Base-by-base conservation (phyloP, 2,888 invertebrate genomes). In the Hirtodrosophila trivittata region DNA sequence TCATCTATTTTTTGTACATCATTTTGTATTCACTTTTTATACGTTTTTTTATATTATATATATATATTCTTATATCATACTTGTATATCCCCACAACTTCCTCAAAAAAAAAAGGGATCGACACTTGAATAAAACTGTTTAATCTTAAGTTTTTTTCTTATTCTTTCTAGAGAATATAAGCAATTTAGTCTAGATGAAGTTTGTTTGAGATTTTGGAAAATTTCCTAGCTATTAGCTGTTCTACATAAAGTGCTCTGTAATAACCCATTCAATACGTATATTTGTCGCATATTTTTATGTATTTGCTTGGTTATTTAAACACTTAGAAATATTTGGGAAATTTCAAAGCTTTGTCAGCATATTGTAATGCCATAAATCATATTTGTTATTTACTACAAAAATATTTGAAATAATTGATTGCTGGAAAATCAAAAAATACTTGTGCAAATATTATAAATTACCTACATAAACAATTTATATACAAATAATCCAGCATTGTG, bases 391-490 rank as follows among this genome's bases (percentile, higher is more conserved):
- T n/a, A n/a, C n/a, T 7, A 26, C n/a, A 8, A 0, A 54, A 28
- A 30, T 14, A 35, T 35, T 3, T 28, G 28, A 5, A 39, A 50
- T 41, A 59, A 57, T 32, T 10, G 28, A 37, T 41, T 37, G 21
- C 12, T 45, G 10, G 18, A 32, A 33, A 21, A 43, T 49, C 37
- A 13, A 54, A 54, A 60, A 67, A 63, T 66, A 35, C 51, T 50
- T 51, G 35, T 43, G 39, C 54, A 67, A 74, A 76, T 78, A 55
- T 47, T 68, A 78, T 66, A 78, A 82, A 78, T 78, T 57, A 63
- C 67, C 46, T 43, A 60, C 47, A 74, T 46, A 47, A 71, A 65
- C 67, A 68, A 68, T 70, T 82, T 74, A 56, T 56, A 64, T 35
- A 63, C 76, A 42, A 66, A 78, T 78, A 62, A 68, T 77, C 65